A percentile compares a stretch with the other conserved stretches of the same genome.
Conservation (phyloP, 2,113 vertebrate species). For the Ursus arctos region DNA sequence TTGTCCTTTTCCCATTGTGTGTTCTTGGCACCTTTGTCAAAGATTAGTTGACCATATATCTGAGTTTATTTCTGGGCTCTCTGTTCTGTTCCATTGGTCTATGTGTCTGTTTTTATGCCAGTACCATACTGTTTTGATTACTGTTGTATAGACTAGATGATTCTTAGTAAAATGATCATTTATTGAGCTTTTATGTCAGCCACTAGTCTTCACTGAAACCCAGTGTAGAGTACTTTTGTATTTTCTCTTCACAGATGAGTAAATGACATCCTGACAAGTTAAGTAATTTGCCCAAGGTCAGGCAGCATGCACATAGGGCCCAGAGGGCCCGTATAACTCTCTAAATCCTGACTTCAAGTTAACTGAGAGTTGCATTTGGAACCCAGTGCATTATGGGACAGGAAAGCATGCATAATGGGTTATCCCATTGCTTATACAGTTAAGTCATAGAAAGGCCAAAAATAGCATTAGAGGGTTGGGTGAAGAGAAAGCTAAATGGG, state of each 20-base stretch:
- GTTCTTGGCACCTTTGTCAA: slow-evolving; percentile 12
- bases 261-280: slow-evolving; percentile 40
- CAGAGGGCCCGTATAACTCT: neutral
- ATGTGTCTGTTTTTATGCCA: neutral
- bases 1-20: neutral
- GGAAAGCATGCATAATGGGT: neutral
- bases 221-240: neutral
- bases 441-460: slow-evolving; percentile 49
- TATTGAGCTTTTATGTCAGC: slow-evolving; percentile 24
- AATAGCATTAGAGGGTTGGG: neutral
- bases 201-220: neutral
- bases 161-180: slow-evolving; percentile 32
- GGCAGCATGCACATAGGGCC: neutral
- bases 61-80: neutral
- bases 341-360: neutral
- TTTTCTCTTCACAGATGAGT: neutral
- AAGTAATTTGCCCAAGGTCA: slow-evolving; percentile 36
- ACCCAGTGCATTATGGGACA: slow-evolving; percentile 22
- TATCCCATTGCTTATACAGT: slow-evolving; percentile 20
- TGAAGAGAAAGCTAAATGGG: slow-evolving; percentile 49
- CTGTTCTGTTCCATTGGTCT: neutral
- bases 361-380: slow-evolving; percentile 38
- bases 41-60: neutral
- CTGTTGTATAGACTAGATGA: neutral
- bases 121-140: neutral